Percentiles rank a stretch among this genome's conserved stretches.
phyloP scores from a whole-genome alignment of 2,888 invertebrate species.

The Teinopalpus imperialis region DNA sequence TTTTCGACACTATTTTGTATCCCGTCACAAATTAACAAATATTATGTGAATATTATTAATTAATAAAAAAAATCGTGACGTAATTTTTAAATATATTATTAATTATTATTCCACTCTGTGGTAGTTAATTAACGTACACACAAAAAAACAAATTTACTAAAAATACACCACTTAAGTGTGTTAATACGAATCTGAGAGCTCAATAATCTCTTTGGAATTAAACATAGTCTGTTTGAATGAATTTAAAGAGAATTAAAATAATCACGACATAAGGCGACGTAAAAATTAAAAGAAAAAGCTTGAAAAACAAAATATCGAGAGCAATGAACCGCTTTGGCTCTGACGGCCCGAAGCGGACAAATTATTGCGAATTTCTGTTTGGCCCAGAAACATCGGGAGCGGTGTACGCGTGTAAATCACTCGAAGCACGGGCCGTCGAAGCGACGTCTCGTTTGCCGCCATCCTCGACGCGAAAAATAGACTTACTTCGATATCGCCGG shows the following conservation, averaged over 20 bases:
- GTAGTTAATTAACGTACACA: no score
- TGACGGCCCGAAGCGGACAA: conserved; percentile 6
- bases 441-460: conserved; percentile 53
- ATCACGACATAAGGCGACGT: conserved; percentile 3
- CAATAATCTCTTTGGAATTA: background rate
- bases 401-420: conserved; percentile 66
- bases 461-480: conserved; percentile 72
- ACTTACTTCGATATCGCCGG: conserved; percentile 68
- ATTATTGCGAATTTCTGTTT: conserved; percentile 54
- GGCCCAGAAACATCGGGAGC: conserved; percentile 70
- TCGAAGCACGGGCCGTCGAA: conserved; percentile 58
- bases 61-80: background rate
- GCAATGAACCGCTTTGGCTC: conserved; percentile 52
- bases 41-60: no score
- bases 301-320: conserved; percentile 38
- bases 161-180: no score
- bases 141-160: no score
- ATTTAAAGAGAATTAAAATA: conserved; percentile 1
- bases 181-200: no score
- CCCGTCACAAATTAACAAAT: background rate
- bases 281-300: conserved; percentile 5
- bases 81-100: background rate
- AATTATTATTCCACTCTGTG: no score
- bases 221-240: background rate
- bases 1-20: background rate